phyloP scores from a whole-genome alignment of 2,888 invertebrate species.

The Stramonita haemastoma region DNA sequence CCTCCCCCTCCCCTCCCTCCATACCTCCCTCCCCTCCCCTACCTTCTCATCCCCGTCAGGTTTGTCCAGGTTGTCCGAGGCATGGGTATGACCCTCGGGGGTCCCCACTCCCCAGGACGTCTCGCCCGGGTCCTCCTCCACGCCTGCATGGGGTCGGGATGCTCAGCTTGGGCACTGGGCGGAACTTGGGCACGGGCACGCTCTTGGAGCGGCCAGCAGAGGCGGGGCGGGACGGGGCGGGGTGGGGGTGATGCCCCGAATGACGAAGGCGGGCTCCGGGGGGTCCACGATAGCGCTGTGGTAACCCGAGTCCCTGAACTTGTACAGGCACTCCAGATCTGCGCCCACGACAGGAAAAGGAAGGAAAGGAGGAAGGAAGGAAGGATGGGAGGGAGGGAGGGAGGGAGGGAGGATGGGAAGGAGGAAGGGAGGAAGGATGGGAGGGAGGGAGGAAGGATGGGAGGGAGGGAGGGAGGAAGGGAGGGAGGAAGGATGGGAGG shows the following conservation, averaged over 20 bases:
- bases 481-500: too few relatives aligned
- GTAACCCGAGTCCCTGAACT: slow-evolving; percentile 62
- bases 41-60: background rate
- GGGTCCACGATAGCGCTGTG: slow-evolving; percentile 58
- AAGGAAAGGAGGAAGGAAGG: background rate
- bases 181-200: slow-evolving; percentile 61
- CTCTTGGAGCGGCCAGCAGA: slow-evolving; percentile 51
- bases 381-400: too few relatives aligned
- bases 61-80: background rate
- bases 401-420: too few relatives aligned
- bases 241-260: slow-evolving; percentile 45
- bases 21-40: too few relatives aligned
- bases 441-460: too few relatives aligned
- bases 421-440: too few relatives aligned
- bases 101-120: slow-evolving; percentile 54
- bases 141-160: slow-evolving; percentile 66
- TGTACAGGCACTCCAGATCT: slow-evolving; percentile 66
- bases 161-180: slow-evolving; percentile 57
- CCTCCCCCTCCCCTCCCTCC: too few relatives aligned
- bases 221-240: slow-evolving; percentile 41
- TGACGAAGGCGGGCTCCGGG: slow-evolving; percentile 48
- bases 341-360: slow-evolving; percentile 34
- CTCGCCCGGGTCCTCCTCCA: slow-evolving; percentile 64
- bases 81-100: background rate
- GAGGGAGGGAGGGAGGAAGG: too few relatives aligned